Evolutionary conservation across 1,140 invertebrate genomes (phyloP).

Genomic region (Lepidostoma basale): DNA sequence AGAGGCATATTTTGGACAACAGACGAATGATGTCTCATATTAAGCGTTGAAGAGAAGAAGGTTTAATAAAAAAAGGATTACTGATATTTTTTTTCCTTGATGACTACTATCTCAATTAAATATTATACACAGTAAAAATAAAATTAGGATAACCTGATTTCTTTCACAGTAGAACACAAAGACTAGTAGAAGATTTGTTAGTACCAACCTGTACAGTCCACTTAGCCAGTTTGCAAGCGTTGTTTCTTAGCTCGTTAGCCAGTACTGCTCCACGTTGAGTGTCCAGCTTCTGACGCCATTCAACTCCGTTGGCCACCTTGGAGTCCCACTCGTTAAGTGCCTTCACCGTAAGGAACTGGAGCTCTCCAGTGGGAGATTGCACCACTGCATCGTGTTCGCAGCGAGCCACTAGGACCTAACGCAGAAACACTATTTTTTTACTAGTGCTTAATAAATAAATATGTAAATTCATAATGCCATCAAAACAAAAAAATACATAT

Average conservation of each 20-base stretch:
- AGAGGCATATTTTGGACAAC: no score
- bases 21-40: no score
- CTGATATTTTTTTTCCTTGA: no score
- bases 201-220: constrained; percentile 88
- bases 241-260: constrained; percentile 97
- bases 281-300: constrained; percentile 98
- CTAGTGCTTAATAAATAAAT: background rate
- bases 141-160: no score
- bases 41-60: no score
- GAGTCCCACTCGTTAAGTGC: constrained; percentile 99
- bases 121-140: no score
- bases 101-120: no score
- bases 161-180: no score
- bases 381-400: constrained; percentile 98
- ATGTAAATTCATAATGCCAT: background rate
- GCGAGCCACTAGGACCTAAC: constrained; percentile 79
- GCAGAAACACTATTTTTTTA: background rate
- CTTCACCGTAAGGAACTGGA: constrained; percentile 95
- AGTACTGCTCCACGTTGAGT: constrained; percentile 96
- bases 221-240: constrained; percentile 98
- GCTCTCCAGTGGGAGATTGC: constrained; percentile 87
- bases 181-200: no score
- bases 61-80: no score
- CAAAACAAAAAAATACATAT: background rate
- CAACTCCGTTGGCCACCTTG: constrained; percentile 91